Evolutionary conservation across 2,113 vertebrate genomes (phyloP), one percentile per base, ranked within the genome.

Genomic region (Mus spicilegus): DNA sequence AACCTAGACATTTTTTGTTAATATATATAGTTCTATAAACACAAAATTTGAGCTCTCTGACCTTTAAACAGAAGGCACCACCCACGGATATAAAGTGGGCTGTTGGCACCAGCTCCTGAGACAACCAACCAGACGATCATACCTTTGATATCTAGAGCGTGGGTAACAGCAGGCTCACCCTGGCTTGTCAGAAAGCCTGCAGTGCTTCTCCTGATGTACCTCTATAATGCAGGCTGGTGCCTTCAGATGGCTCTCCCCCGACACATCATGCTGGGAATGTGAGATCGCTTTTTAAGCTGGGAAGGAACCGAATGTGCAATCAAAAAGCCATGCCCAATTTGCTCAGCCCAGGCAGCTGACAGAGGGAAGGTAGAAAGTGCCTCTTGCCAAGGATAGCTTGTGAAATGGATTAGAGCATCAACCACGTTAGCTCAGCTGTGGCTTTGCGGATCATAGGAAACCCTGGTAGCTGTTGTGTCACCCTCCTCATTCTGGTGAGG

Each of bases 391-490:
- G 70, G 54, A n/a, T 76, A 58, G 93, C 82, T 89, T 84, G 87
- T 89, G 90, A 97, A 95, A 92, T 89, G 91, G 78, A 61, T 95
- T 70, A 90, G 94, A 94, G 95, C 96, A 85, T 54, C 84, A 92
- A 86, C 76, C 10, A 36, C 94, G 24, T 78, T 58, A 49, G 49
- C 69, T 7, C 36, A 26, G 39, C 16, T 12, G 10, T 33, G 4
- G 46, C 56, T 84, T 82, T 58, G 73, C 39, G 28, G 42, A 54
- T 85, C 42, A 0, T 6, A 1, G 61, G 89, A 39, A 51, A 30
- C 51, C 49, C 72, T 14, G 16, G 49, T 2, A 13, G 22, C 61
- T 69, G 9, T 61, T 5, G 4, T 36, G 36, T 56, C 14, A 76
- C 42, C 58, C 51, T 36, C 39, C 63, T 76, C 65, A 22, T 88